phyloP scores from a whole-genome alignment of 2,113 vertebrate species.

The Sylvia atricapilla region DNA sequence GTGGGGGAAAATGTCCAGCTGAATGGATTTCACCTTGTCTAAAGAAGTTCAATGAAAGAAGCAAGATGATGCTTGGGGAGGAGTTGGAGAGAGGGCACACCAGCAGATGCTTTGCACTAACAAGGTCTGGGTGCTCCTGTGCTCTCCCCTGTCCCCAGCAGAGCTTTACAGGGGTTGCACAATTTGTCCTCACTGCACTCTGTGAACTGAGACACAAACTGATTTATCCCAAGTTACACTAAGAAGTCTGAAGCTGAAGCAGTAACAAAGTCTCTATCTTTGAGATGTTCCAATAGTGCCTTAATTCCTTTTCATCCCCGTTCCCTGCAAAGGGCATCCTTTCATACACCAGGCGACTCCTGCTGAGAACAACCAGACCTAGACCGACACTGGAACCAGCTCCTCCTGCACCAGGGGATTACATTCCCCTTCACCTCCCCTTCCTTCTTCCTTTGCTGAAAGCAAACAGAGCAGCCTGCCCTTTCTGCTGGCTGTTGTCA shows the following conservation, averaged over 20 bases:
- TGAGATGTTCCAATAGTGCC: background rate
- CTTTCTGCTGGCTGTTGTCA: background rate
- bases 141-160: background rate
- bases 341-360: background rate
- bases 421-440: background rate
- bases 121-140: background rate
- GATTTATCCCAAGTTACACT: background rate
- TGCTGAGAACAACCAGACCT: slow-evolving; percentile 32
- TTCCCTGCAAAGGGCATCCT: slow-evolving; percentile 16
- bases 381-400: background rate
- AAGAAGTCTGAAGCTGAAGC: background rate
- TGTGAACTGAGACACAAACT: background rate
- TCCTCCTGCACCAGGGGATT: background rate
- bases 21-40: slow-evolving; percentile 45
- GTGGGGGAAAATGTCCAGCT: background rate
- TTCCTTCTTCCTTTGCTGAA: background rate
- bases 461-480: background rate
- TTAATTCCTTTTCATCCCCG: background rate
- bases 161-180: background rate
- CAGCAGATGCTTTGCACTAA: background rate
- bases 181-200: background rate
- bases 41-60: slow-evolving; percentile 24
- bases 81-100: background rate
- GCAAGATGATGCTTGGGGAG: background rate
- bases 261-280: background rate